Conservation (phyloP, 2,888 invertebrate species). For the Eucera pruinosa region DNA sequence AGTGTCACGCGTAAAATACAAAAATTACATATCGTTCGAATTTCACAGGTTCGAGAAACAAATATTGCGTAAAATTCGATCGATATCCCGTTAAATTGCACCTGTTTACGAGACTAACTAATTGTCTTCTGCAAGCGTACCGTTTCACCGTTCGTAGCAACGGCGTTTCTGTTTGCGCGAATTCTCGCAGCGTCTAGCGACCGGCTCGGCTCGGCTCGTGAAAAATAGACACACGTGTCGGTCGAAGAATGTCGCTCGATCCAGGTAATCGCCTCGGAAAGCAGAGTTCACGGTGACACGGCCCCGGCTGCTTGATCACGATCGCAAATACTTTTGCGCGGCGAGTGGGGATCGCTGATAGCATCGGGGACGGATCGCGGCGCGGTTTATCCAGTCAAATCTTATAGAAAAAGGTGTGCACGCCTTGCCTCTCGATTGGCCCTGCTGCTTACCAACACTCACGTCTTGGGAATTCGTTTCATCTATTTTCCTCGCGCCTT, state of each 20-base stretch:
- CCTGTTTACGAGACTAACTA: too few species aligned
- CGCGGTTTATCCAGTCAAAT: slow-evolving; percentile 37
- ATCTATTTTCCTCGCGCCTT: neutral
- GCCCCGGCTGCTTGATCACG: slow-evolving; percentile 53
- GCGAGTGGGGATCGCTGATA: slow-evolving; percentile 57
- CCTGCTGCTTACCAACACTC: slow-evolving; percentile 1
- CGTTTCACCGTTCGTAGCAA: neutral
- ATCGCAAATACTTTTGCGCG: slow-evolving; percentile 50
- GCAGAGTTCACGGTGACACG: slow-evolving; percentile 55
- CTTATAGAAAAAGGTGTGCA: slow-evolving; percentile 45
- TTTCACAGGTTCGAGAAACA: too few species aligned
- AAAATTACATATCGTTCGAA: too few species aligned
- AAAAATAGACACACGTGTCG: slow-evolving; percentile 22
- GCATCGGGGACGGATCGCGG: slow-evolving; percentile 12
- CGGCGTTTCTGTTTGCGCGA: neutral
- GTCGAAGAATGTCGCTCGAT: slow-evolving; percentile 54
- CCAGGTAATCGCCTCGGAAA: slow-evolving; percentile 58
- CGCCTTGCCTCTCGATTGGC: neutral
- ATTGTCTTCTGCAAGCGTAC: too few species aligned
- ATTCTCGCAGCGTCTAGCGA: neutral
- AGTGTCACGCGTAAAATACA: too few species aligned
- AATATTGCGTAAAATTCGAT: too few species aligned
- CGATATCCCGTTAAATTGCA: too few species aligned
- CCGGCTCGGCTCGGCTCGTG: slow-evolving; percentile 24
- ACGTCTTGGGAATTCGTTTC: neutral